phyloP scores from a whole-genome alignment of 1,140 invertebrate genomes.

The Calliopsis andreniformis region DNA sequence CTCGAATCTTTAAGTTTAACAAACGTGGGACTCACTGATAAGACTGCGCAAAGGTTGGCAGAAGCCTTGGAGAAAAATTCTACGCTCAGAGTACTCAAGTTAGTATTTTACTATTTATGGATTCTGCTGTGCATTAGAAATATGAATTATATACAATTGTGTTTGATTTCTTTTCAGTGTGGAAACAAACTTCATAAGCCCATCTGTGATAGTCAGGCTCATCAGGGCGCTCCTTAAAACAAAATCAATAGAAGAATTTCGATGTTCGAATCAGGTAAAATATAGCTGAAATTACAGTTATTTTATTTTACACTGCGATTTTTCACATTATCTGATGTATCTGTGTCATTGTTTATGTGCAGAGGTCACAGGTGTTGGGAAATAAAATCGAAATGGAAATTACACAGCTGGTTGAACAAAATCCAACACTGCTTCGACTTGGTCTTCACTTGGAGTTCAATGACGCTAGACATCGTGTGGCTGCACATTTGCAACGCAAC shows the following conservation, averaged over 20 bases:
- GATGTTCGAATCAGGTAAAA: constrained; percentile 96
- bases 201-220: constrained; percentile 90
- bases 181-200: constrained; percentile 98
- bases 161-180: constrained; percentile 83
- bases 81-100: constrained; percentile 93
- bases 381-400: constrained; percentile 99
- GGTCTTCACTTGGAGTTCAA: constrained; percentile 98
- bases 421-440: constrained; percentile 93
- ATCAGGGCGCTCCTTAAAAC: constrained; percentile 93
- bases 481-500: constrained; percentile 96
- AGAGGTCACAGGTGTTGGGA: constrained; percentile 96
- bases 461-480: constrained; percentile 95
- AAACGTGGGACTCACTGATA: constrained; percentile 96
- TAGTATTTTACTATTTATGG: not conserved
- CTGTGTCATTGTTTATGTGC: constrained; percentile 26
- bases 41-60: constrained; percentile 90
- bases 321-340: not conserved
- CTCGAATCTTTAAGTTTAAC: constrained; percentile 95
- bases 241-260: constrained; percentile 94
- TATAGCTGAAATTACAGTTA: not conserved
- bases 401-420: constrained; percentile 95
- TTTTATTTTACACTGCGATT: not conserved
- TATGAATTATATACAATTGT: constrained; percentile 32
- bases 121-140: not conserved
- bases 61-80: constrained; percentile 93